Percentiles rank a stretch among this genome's conserved stretches.
Evolutionary conservation across 92 coral and sea anemone species (phyloP).

Genomic region (Micromussa lordhowensis): DNA sequence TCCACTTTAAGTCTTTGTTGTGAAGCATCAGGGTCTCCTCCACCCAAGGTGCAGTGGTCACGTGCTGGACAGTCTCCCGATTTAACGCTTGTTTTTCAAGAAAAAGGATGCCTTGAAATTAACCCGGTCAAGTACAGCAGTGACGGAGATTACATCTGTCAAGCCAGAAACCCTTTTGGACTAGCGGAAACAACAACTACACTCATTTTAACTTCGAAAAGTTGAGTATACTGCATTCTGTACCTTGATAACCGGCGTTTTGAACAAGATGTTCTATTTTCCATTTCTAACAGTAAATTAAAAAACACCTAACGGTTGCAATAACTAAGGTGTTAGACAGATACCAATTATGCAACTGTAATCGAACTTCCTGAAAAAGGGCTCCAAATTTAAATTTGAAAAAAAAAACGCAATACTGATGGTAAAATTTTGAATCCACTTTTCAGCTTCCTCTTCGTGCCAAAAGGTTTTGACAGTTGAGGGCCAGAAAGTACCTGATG

Average conservation of each 20-base stretch:
- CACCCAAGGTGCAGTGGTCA: conserved; percentile 18
- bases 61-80: not conserved
- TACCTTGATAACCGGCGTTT: not conserved
- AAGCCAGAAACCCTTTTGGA: not conserved
- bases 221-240: not conserved
- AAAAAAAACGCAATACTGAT: too few relatives aligned
- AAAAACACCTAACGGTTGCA: too few relatives aligned
- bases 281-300: too few relatives aligned
- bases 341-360: too few relatives aligned
- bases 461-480: too few relatives aligned
- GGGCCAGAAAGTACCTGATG: too few relatives aligned
- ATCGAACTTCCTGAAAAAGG: too few relatives aligned
- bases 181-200: not conserved
- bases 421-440: too few relatives aligned
- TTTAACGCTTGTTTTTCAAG: not conserved
- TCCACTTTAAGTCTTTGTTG: not conserved
- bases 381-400: too few relatives aligned
- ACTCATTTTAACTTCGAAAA: not conserved
- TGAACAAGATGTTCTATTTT: too few relatives aligned
- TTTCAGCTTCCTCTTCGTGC: too few relatives aligned
- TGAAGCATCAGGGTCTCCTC: conserved; percentile 3
- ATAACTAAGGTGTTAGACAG: too few relatives aligned
- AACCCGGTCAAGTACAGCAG: not conserved
- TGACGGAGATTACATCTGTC: conserved; percentile 7
- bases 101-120: conserved; percentile 14